Evolutionary conservation across 2,888 invertebrate species (phyloP), one percentile per base, ranked within the genome.

Genomic region (Agonum fuliginosum): DNA sequence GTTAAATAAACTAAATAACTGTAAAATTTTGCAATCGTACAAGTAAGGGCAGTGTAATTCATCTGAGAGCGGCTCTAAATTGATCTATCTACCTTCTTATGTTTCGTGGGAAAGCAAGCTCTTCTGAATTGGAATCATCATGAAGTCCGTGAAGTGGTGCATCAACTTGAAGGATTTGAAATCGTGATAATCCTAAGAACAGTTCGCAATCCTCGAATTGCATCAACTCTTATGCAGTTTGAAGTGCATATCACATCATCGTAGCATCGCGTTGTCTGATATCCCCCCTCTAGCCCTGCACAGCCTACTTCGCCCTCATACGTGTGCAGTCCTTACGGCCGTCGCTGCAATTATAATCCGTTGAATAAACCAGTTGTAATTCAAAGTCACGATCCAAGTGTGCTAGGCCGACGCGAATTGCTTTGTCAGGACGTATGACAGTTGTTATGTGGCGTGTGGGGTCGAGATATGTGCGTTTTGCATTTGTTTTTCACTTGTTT

Each of bases 351-450:
- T 81, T 81, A 81, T 78, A 81, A 80, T 65, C 79, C 78, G 71
- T 46, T 81, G 81, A 81, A 81, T 81, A 81, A 81, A 81, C 80
- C 81, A 81, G 80, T 79, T 80, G 81, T 79, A 79, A 81, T 80
- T 80, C 78, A 78, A 71, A 69, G 73, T 76, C 70, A 78, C 71
- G 65, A 76, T 79, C 71, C 74, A 24, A 46, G 70, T 24, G 69
- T 54, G 27, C n/a, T 62, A n/a, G 24, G 62, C 43, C 75, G 51
- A 54, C 34, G 65, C 75, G 67, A 65, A 75, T 67, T 75, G 75
- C 75, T 48, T 48, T 75, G 75, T 75, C 75, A 75, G 75, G 34
- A 48, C 51, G 51, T 67, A 75, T 75, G 75, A 75, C 75, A 75
- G 75, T 75, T 75, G 75, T 78, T 79, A 67, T 75, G 48, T 67